Percentiles rank a stretch among this genome's conserved stretches.
phyloP scores from a whole-genome alignment of 2,888 invertebrate genomes.

The Brenthis ino region DNA sequence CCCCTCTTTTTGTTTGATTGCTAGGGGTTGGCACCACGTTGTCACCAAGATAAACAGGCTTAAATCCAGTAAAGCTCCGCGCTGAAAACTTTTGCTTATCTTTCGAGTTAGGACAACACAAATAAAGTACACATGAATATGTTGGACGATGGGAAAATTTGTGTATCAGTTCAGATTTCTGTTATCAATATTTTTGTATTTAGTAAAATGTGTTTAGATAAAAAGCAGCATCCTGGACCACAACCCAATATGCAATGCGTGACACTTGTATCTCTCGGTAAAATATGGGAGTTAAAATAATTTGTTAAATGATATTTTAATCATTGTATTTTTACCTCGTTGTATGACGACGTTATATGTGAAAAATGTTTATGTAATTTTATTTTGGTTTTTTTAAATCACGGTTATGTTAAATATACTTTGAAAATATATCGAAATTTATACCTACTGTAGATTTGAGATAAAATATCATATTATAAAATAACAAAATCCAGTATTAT shows the following conservation, averaged over 20 bases:
- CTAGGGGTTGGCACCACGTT: constrained; percentile 31
- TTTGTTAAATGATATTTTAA: too few relatives aligned
- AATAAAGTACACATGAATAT: constrained; percentile 22
- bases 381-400: too few relatives aligned
- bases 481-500: too few relatives aligned
- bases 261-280: too few relatives aligned
- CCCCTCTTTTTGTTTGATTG: constrained; percentile 35
- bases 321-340: too few relatives aligned
- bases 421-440: too few relatives aligned
- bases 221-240: neutral
- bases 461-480: too few relatives aligned
- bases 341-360: too few relatives aligned
- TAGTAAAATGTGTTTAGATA: neutral
- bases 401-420: too few relatives aligned
- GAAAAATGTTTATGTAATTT: too few relatives aligned
- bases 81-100: constrained; percentile 37
- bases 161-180: neutral
- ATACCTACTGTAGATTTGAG: too few relatives aligned
- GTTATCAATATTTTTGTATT: neutral
- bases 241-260: neutral
- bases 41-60: constrained; percentile 35
- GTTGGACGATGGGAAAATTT: constrained; percentile 13
- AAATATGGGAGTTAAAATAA: too few relatives aligned
- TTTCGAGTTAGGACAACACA: constrained; percentile 33
- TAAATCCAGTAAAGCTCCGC: constrained; percentile 33